Evolutionary conservation across 2,888 invertebrate species (phyloP), one percentile per base, ranked within the genome.

Genomic region (Galerucella pusilla): DNA sequence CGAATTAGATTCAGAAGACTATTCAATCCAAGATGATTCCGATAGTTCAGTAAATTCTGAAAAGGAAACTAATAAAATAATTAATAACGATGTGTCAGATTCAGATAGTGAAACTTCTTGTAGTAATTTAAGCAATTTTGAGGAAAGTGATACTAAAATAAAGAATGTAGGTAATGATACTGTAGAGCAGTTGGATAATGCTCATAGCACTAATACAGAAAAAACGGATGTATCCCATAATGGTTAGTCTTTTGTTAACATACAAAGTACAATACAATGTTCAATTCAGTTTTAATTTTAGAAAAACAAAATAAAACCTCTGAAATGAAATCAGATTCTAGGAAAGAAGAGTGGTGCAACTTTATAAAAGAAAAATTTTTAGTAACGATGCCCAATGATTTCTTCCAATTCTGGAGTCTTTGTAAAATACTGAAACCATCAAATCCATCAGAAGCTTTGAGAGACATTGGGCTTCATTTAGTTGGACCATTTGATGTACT

Each of bases 401-500:
- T 97, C 86, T 97, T 92, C 83, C 89, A 91, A 73, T 95, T 97
- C 85, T 96, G 93, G 91, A 91, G 94, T 65, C 94, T 94, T 83
- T 92, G 95, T 76, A 89, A 90, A 83, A 85, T 86, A 10, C 83
- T 92, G 9, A 89, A 90, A 14, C 85, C 89, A 25, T 88, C 89
- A 20, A 88, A 90, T 79, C 91, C 94, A 14, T 87, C 90, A 84
- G 90, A 91, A 80, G 91, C 93, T 12, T 89, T 97, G 14, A 90
- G 91, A 69, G 88, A 88, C 78, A 90, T 94, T 42, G 93, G 93
- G 74, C 88, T 97, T 57, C 88, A 91, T 79, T 88, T 97, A 63
- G 95, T 97, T 61, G 98, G 98, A 0, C 96, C 97, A 0, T 98
- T 91, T 88, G 97, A 98, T 87, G 91, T 96, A 69, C 86, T 98